Conservation (phyloP, 2,888 invertebrate species). For the Theodoxus fluviatilis region DNA sequence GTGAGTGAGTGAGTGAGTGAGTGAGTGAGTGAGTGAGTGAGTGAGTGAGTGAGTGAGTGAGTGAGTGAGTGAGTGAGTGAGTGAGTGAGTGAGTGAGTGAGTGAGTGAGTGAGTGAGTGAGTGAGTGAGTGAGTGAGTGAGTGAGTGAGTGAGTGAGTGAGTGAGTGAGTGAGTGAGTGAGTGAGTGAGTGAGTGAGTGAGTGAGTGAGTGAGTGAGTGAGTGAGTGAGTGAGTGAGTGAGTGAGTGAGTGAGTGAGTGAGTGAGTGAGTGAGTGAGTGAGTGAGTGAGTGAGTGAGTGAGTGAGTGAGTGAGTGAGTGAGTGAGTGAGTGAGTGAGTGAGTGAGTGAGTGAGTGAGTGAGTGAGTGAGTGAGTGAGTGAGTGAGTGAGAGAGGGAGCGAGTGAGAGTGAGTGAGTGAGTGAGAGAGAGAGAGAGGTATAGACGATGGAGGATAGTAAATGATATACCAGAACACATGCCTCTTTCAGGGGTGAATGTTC, state of each 20-base stretch:
- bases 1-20: background rate
- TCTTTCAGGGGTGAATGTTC: too few relatives aligned
- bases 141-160: background rate
- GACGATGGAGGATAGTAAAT: too few relatives aligned
- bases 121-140: background rate
- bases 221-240: background rate
- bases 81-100: background rate
- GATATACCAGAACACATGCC: too few relatives aligned
- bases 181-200: constrained; percentile 7
- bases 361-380: background rate
- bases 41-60: background rate
- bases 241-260: constrained; percentile 1
- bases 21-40: background rate
- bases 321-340: constrained; percentile 1
- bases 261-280: constrained; percentile 12
- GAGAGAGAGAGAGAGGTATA: background rate
- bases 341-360: background rate
- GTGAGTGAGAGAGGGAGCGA: background rate
- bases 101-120: background rate
- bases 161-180: background rate
- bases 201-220: constrained; percentile 6
- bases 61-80: background rate
- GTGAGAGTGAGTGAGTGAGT: constrained; percentile 10
- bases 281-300: constrained; percentile 12
- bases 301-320: background rate